Conservation (phyloP, 2,888 invertebrate species). For the Plebejus anna region DNA sequence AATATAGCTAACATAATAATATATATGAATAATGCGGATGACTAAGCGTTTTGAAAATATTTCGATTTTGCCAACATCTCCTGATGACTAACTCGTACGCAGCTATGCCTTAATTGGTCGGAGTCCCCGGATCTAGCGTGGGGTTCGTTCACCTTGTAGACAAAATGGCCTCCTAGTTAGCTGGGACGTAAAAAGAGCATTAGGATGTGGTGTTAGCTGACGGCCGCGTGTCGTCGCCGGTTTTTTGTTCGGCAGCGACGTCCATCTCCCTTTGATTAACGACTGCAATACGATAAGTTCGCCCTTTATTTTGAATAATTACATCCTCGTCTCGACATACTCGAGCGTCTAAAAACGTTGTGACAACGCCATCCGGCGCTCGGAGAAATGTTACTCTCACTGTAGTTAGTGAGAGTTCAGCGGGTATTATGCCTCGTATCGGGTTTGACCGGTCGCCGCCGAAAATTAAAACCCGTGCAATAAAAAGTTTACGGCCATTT, state of each 20-base stretch:
- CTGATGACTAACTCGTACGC: constrained; percentile 56
- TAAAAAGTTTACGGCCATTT: constrained; percentile 9
- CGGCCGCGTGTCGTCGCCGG: constrained; percentile 43
- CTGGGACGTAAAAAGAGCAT: constrained; percentile 49
- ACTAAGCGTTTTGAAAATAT: constrained; percentile 40
- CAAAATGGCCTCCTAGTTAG: constrained; percentile 48
- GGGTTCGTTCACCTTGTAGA: constrained; percentile 44
- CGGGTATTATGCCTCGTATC: not conserved
- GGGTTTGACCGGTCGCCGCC: not conserved
- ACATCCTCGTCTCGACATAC: constrained; percentile 22
- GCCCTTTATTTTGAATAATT: constrained; percentile 48
- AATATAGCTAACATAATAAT: not conserved
- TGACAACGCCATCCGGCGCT: not conserved
- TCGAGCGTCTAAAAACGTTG: constrained; percentile 4
- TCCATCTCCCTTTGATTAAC: constrained; percentile 65
- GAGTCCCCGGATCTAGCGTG: constrained; percentile 30
- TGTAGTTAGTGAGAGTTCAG: constrained; percentile 1
- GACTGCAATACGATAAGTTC: constrained; percentile 60
- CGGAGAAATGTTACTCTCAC: constrained; percentile 10
- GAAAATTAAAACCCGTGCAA: constrained; percentile 6
- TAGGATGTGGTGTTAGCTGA: constrained; percentile 35
- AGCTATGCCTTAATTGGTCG: constrained; percentile 41
- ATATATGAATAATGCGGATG: not conserved
- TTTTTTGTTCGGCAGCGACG: constrained; percentile 56
- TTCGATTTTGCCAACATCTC: constrained; percentile 57